These are phyloP conservation scores for Hetaerina americana DNA, from an alignment of 1,140 invertebrate species.

Conservation along the genomic window DNA sequence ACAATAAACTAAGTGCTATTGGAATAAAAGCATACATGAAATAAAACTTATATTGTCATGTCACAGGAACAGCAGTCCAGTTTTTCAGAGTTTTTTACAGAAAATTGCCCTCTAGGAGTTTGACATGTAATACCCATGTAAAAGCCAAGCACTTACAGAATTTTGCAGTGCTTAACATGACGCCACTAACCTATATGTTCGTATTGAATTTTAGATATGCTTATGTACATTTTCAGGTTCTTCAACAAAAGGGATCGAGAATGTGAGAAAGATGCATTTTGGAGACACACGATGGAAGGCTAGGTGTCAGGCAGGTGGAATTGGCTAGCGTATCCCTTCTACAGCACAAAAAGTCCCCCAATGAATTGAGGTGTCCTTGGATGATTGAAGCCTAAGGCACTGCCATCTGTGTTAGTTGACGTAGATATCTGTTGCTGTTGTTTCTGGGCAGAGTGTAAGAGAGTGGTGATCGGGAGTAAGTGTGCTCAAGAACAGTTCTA, in stretches of 20 bases:
- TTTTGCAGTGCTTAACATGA: background rate
- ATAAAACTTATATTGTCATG: background rate
- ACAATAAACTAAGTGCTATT: no score
- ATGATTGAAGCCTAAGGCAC: no score
- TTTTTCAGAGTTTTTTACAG: background rate
- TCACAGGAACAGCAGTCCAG: background rate
- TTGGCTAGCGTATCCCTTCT: no score
- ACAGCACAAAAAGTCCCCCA: no score
- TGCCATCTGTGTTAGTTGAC: no score
- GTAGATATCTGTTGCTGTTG: no score
- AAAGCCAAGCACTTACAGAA: background rate
- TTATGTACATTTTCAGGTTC: conserved; percentile 37
- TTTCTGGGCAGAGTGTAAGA: no score
- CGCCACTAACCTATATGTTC: conserved; percentile 2
- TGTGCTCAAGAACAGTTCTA: background rate
- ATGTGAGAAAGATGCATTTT: conserved; percentile 58
- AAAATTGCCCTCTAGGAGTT: background rate
- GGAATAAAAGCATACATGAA: no score
- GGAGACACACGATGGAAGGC: no score
- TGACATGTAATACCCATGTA: background rate
- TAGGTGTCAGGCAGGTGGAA: no score
- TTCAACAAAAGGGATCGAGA: conserved; percentile 78
- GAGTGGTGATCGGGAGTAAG: background rate
- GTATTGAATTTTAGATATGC: conserved; percentile 8
- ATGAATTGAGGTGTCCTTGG: no score